Evolutionary conservation across 2,113 vertebrate genomes (phyloP).

Genomic region (Rhinolophus sinicus): DNA sequence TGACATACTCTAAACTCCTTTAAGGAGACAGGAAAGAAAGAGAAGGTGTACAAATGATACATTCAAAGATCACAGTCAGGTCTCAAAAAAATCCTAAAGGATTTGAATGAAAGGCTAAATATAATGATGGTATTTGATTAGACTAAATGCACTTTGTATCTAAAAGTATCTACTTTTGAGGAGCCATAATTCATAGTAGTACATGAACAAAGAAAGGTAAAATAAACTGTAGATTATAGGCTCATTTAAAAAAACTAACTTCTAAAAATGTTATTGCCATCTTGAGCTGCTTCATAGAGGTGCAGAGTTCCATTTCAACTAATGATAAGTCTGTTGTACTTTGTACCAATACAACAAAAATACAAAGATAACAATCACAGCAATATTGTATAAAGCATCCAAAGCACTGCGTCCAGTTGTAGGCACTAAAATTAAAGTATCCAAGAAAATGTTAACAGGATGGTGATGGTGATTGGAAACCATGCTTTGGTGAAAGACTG

Average conservation of each 20-base stretch:
- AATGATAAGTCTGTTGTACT: background rate
- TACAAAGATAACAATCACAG: background rate
- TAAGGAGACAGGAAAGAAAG: background rate
- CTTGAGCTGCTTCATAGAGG: background rate
- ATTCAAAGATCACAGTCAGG: background rate
- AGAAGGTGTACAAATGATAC: background rate
- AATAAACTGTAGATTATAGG: background rate
- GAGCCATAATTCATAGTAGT: background rate
- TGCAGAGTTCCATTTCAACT: background rate
- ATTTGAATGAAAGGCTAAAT: background rate
- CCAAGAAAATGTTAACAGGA: background rate
- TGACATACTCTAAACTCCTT: background rate
- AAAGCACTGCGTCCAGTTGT: background rate
- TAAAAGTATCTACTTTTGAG: background rate
- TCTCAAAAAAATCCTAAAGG: background rate
- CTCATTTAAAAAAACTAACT: background rate
- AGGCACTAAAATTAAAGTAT: background rate
- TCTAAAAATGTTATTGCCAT: background rate
- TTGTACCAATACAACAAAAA: background rate
- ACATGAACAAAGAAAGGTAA: background rate
- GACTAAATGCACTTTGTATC: background rate
- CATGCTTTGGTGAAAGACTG: background rate
- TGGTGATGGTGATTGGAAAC: background rate
- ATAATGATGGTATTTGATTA: background rate
- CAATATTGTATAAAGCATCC: background rate